Percentiles rank a stretch among this genome's conserved stretches.
phyloP scores from a whole-genome alignment of 2,888 invertebrate species.

The Ceraclea dissimilis region DNA sequence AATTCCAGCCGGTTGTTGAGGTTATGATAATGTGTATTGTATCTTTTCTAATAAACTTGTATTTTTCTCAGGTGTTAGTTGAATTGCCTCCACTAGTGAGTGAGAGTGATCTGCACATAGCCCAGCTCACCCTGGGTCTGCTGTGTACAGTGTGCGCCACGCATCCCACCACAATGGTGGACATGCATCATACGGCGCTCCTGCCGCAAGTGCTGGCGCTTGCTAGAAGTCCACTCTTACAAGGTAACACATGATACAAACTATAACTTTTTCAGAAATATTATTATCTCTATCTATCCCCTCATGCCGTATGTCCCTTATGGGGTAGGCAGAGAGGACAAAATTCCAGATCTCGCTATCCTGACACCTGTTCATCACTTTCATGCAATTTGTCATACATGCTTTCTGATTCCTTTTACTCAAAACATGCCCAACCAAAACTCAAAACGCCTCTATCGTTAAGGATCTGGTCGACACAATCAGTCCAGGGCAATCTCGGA shows the following conservation, averaged over 20 bases:
- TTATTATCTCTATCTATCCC: neutral
- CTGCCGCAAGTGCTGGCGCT: conserved; percentile 79
- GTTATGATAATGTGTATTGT: no score
- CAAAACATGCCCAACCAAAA: no score
- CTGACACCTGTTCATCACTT: no score
- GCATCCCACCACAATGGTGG: conserved; percentile 70
- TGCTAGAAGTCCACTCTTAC: conserved; percentile 85
- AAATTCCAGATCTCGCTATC: no score
- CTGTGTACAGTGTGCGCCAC: conserved; percentile 74
- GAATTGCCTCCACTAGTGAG: conserved; percentile 87
- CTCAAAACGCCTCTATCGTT: no score
- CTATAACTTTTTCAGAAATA: conserved; percentile 4
- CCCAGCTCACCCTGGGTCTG: conserved; percentile 80
- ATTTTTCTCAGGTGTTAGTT: conserved; percentile 55
- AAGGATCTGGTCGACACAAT: no score
- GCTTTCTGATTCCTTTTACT: no score
- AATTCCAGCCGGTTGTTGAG: no score
- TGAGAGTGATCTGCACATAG: conserved; percentile 94
- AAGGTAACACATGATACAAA: conserved; percentile 59
- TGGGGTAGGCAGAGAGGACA: no score
- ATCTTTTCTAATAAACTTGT: no score
- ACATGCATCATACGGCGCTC: conserved; percentile 56
- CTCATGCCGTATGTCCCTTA: neutral
- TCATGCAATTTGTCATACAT: no score
- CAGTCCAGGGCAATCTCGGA: no score